Percentiles rank a stretch among this genome's conserved stretches.
These are phyloP conservation scores for Triplophysa siluroides DNA, from an alignment of 2,113 vertebrate species.

Conservation along the genomic window DNA sequence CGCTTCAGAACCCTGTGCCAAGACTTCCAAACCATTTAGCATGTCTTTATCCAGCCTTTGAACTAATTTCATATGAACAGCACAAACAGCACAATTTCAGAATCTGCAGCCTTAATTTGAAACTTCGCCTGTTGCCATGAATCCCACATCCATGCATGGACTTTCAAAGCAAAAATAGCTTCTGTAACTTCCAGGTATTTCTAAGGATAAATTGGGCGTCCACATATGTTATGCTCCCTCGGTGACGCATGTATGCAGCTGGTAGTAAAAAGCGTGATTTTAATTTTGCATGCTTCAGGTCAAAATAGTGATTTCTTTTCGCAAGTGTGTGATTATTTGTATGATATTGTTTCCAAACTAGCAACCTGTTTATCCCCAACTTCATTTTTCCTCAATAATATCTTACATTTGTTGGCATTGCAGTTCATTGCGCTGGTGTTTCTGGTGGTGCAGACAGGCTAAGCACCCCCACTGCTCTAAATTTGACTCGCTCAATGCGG, in stretches of 20 bases:
- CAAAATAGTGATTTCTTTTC: not conserved
- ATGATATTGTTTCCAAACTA: not conserved
- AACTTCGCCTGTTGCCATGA: constrained; percentile 27
- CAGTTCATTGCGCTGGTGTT: not conserved
- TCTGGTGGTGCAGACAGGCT: not conserved
- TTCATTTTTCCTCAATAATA: not conserved
- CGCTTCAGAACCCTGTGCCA: not conserved
- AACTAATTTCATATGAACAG: not conserved
- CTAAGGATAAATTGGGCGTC: constrained; percentile 12
- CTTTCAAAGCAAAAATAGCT: constrained; percentile 24
- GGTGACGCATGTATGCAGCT: constrained; percentile 21
- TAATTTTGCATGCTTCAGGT: not conserved
- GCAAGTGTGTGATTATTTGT: not conserved
- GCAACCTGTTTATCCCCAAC: not conserved
- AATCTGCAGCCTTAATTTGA: constrained; percentile 9
- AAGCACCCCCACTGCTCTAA: constrained; percentile 6
- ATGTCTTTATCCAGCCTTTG: too few species aligned
- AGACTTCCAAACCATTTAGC: too few species aligned
- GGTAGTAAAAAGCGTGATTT: constrained; percentile 3
- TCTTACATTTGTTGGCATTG: not conserved
- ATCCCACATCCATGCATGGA: constrained; percentile 15
- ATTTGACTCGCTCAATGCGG: constrained; percentile 29
- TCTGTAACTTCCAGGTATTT: constrained; percentile 23
- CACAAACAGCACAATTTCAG: not conserved
- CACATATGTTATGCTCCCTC: constrained; percentile 1